A percentile compares a stretch with the other conserved stretches of the same genome.
These are phyloP conservation scores for Bungarus multicinctus DNA, from an alignment of 2,113 vertebrate genomes.

Conservation along the genomic window DNA sequence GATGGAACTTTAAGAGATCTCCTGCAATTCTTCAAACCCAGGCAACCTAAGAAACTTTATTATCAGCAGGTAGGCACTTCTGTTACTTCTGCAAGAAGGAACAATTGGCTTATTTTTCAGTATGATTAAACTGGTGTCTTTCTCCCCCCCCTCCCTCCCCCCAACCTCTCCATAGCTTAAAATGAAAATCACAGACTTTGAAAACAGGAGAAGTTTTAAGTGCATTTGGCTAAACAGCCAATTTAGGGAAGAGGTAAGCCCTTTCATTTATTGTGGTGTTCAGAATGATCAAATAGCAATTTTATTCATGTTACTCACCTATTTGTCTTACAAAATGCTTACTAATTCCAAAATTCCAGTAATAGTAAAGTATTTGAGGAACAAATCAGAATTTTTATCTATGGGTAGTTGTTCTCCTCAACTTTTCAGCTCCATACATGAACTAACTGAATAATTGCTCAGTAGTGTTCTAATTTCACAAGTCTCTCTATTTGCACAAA, in stretches of 20 bases:
- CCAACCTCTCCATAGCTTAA: slow-evolving; percentile 77
- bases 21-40: slow-evolving; percentile 98
- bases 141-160: slow-evolving; percentile 5
- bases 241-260: slow-evolving; percentile 96
- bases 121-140: slow-evolving; percentile 36
- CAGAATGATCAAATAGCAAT: not conserved
- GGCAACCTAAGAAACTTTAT: slow-evolving; percentile 99
- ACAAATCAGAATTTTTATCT: not conserved
- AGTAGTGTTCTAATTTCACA: not conserved
- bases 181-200: slow-evolving; percentile 99
- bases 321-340: not conserved
- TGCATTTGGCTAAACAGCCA: slow-evolving; percentile 99
- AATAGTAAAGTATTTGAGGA: not conserved
- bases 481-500: not conserved
- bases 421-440: not conserved
- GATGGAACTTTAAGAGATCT: slow-evolving; percentile 98
- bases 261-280: not conserved
- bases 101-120: slow-evolving; percentile 8
- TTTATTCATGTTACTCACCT: not conserved
- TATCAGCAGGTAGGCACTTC: slow-evolving; percentile 90
- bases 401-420: not conserved
- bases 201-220: slow-evolving; percentile 99
- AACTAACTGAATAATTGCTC: not conserved
- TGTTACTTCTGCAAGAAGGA: not conserved
- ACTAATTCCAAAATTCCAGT: not conserved